phyloP scores from a whole-genome alignment of 2,113 vertebrate species.

The Sus scrofa region DNA sequence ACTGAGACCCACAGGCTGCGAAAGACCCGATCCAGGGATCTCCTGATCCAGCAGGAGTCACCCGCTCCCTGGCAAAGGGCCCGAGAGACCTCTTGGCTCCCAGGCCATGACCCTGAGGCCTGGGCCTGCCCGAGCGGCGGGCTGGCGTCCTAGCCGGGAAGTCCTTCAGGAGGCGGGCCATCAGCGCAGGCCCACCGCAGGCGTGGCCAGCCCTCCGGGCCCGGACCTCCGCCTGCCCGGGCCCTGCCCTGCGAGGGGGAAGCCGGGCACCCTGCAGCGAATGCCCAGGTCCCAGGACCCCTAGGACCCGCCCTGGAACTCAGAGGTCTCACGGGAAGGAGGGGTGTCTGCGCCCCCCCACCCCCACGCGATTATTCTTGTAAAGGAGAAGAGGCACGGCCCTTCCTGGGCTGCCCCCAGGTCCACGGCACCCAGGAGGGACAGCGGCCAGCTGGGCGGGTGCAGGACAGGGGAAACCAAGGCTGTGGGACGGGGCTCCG shows the following conservation, averaged over 20 bases:
- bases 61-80: not conserved
- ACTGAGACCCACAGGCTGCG: rapidly evolving
- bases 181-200: not conserved
- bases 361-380: conserved; percentile 66
- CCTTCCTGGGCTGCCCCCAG: conserved; percentile 58
- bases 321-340: not conserved
- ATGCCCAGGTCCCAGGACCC: not conserved
- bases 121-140: rapidly evolving
- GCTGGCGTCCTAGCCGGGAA: not conserved
- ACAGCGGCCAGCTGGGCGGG: rapidly evolving
- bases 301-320: not conserved
- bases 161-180: not conserved
- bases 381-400: conserved; percentile 56
- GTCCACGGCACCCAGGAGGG: not conserved
- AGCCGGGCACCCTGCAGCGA: rapidly evolving
- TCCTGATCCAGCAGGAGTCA: rapidly evolving
- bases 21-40: not conserved
- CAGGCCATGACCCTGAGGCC: not conserved
- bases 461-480: not conserved
- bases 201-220: not conserved
- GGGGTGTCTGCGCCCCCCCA: not conserved
- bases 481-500: not conserved
- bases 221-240: not conserved
- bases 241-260: not conserved
- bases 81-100: not conserved